Conservation (phyloP, 1,140 invertebrate genomes). For the Akabosia matsudoensis region DNA sequence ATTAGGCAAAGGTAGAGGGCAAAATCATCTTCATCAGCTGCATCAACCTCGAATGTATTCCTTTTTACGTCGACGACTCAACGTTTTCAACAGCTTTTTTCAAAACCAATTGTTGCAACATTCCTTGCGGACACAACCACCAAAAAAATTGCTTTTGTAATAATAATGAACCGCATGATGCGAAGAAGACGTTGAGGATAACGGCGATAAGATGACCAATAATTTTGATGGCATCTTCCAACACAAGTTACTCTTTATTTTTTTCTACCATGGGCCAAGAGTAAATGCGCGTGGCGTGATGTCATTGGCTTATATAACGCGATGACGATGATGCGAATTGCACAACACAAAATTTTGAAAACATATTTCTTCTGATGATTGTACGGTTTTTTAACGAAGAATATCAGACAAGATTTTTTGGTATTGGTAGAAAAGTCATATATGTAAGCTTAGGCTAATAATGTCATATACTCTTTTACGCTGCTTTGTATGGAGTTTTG, state of each 20-base stretch:
- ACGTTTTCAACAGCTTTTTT: background rate
- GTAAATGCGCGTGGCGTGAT: background rate
- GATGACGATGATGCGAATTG: background rate
- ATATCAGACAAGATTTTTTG: too few relatives aligned
- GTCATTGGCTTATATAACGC: background rate
- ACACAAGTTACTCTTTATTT: background rate
- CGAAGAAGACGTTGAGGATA: background rate
- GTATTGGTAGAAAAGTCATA: background rate
- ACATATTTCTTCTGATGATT: background rate
- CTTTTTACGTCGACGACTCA: too few relatives aligned
- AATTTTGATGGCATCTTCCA: background rate
- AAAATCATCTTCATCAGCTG: too few relatives aligned
- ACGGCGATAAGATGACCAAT: background rate
- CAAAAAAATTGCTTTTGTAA: background rate
- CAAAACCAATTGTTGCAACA: background rate
- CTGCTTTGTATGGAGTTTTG: too few relatives aligned
- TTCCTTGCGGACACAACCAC: background rate
- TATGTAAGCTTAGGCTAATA: background rate
- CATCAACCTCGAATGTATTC: too few relatives aligned
- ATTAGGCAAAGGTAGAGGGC: background rate
- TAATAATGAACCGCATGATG: background rate
- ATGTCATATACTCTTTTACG: too few relatives aligned
- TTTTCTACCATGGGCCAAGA: background rate
- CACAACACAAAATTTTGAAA: background rate
- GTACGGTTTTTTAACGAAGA: too few relatives aligned